Evolutionary conservation across 2,888 invertebrate species (phyloP), one percentile per base, ranked within the genome.

Genomic region (Cecidostiba fungosa): DNA sequence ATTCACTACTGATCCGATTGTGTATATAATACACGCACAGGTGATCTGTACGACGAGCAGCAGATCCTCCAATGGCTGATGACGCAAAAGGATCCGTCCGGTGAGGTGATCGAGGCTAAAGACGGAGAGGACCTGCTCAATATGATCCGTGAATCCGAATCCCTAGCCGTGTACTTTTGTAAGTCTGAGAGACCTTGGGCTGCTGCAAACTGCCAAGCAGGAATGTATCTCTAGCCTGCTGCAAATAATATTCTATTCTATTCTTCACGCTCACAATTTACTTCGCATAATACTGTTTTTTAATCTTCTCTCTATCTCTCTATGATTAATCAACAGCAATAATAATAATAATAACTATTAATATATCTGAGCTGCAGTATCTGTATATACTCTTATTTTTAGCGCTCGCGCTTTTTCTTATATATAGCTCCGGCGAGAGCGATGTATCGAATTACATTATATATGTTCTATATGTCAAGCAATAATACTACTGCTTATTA

Each of bases 121-220:
- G 97, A 97, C 93, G 98, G 98, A 69, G 97, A 96, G 91, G 96
- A 96, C 83, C 94, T 98, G 79, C 93, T 96, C 70, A 95, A 96
- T 86, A 93, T 97, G 85, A 98, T 98, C 89, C 95, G 96, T 91
- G 96, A 96, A 87, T 96, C 97, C 70, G 96, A 96, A 89, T 97
- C 98, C 59, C 94, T 98, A 88, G 98, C 98, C 10, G 97, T 98
- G 43, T 98, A 98, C 93, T 98, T 98, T 94, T 98, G 98, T 98
- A 96, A 98, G 97, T 96, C 87, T 92, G 86, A 88, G 86, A 89
- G 88, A 89, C 88, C 88, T 88, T 84, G 89, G 88, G 83, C 81
- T 82, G 86, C 88, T 85, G 88, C 87, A 85, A 89, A 88, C 88
- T 89, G 89, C 90, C 88, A 90, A 90, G 90, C 90, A 90, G 90